Base-by-base conservation (phyloP, 2,113 vertebrate species). In the Salvator merianae region DNA sequence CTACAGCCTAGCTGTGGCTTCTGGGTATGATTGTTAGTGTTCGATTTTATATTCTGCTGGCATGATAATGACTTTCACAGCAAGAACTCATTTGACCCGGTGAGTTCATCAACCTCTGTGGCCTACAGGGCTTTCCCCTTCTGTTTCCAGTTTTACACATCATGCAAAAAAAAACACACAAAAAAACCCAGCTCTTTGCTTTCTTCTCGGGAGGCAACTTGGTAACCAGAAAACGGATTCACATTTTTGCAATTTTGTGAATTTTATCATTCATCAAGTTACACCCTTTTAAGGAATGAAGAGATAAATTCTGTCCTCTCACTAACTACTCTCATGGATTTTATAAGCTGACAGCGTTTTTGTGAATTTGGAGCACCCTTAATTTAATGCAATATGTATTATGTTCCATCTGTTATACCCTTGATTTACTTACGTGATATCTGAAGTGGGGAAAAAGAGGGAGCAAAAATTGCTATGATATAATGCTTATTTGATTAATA, bases 31-130 rank as follows among this genome's bases (percentile, higher is more conserved):
- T 79, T 50, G 50, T 79, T 79, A 70, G 59, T 55, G 81, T 80
- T 82, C 90, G 50, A 14, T 65, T 82, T 87, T 87, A 87, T 85
- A 82, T 91, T 88, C 75, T 77, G 66, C 38, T 71, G 55, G 83
- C 77, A 84, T 83, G 55, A 83, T 89, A 90, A 88, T 91, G 88
- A 78, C 82, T 89, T 79, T 92, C 89, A 81, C 53, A 77, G 84
- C 68, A 82, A 73, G 55, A 75, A 80, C 87, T 82, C 89, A 53
- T 83, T 79, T 90, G 77, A 65, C 76, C 74, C 8, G 70, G n/a
- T 69, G 91, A 89, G 86, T 92, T 88, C 87, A 90, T 84, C 88
- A 87, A 50, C 69, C 77, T 87, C 81, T 75, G 89, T 65, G 78
- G 90, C 79, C 89, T 81, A 77, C 84, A 88, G 79, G 85, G 80